phyloP scores from a whole-genome alignment of 2,888 invertebrate genomes.

The Drosophila affinis region DNA sequence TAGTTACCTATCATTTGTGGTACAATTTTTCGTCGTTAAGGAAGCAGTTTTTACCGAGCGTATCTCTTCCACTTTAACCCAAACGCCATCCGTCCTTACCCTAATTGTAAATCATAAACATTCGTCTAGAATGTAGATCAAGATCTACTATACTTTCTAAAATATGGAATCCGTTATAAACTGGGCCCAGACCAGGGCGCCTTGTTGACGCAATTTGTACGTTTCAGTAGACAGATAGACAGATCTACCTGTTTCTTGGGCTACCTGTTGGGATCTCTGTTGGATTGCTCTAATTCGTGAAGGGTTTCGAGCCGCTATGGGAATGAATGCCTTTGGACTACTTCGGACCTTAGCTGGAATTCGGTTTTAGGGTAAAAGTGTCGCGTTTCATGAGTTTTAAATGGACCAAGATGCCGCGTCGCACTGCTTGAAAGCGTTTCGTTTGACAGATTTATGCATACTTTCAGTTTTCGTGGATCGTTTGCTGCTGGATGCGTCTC shows the following conservation, averaged over 20 bases:
- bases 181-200: conserved; percentile 35
- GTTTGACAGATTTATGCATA: conserved; percentile 69
- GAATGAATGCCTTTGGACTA: conserved; percentile 4
- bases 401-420: conserved; percentile 31
- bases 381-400: conserved; percentile 61
- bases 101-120: conserved; percentile 42
- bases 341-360: conserved; percentile 59
- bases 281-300: conserved; percentile 62
- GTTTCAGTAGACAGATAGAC: not conserved
- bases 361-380: conserved; percentile 60
- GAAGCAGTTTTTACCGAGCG: not conserved
- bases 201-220: conserved; percentile 49
- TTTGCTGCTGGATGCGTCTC: conserved; percentile 7
- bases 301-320: conserved; percentile 1
- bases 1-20: not conserved
- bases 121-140: not conserved
- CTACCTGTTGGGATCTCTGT: conserved; percentile 47
- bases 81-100: not conserved
- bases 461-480: conserved; percentile 50
- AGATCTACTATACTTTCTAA: conserved; percentile 19
- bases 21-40: no score
- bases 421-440: conserved; percentile 56
- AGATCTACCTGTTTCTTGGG: conserved; percentile 51
- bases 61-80: not conserved
- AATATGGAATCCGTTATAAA: conserved; percentile 49